Percentiles rank a stretch among this genome's conserved stretches.
These are phyloP conservation scores for Ptychoptera albimana DNA, from an alignment of 2,888 invertebrate genomes.

Conservation along the genomic window DNA sequence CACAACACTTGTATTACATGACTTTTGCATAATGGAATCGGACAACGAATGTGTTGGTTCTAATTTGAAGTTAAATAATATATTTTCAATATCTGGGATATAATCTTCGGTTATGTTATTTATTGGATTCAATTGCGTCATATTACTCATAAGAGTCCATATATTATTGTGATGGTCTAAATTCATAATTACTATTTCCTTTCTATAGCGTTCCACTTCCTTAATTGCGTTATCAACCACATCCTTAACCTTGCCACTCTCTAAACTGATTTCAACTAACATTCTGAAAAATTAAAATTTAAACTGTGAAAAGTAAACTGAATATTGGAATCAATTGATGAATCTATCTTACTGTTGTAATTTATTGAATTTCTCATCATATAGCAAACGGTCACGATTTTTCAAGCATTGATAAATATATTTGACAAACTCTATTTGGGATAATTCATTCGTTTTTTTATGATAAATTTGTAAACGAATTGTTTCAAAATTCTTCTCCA, in stretches of 20 bases:
- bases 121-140: not conserved
- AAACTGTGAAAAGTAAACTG: not conserved
- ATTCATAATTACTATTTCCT: conserved; percentile 22
- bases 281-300: conserved; percentile 30
- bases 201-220: conserved; percentile 27
- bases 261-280: conserved; percentile 31
- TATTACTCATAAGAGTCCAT: conserved; percentile 17
- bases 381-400: conserved; percentile 7
- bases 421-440: conserved; percentile 6
- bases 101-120: not conserved
- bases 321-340: not conserved
- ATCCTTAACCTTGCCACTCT: conserved; percentile 31
- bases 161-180: conserved; percentile 30
- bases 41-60: not conserved
- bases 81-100: not conserved
- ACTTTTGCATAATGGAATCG: too few relatives aligned
- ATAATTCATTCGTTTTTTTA: not conserved
- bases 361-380: conserved; percentile 3
- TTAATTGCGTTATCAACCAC: conserved; percentile 29
- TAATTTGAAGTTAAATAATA: not conserved
- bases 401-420: conserved; percentile 9
- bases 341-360: conserved; percentile 6
- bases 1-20: too few relatives aligned
- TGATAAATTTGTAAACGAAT: conserved; percentile 1
- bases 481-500: conserved; percentile 1